Percentiles rank a stretch among this genome's conserved stretches.
phyloP scores from a whole-genome alignment of 1,140 invertebrate species.

The Stegodyphus mimosarum region DNA sequence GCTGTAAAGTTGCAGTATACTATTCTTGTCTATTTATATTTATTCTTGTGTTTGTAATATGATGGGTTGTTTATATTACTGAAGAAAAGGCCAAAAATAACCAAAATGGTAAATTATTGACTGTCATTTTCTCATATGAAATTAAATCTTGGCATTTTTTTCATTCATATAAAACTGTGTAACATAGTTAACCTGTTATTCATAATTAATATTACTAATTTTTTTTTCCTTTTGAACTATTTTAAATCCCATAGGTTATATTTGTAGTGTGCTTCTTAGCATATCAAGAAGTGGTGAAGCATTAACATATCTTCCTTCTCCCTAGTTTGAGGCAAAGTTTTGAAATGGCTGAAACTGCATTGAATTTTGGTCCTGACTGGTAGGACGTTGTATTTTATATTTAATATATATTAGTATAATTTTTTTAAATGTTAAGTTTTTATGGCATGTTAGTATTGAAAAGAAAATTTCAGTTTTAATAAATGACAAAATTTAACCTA shows the following conservation, averaged over 20 bases:
- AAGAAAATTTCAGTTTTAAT: too few relatives aligned
- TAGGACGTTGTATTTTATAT: slow-evolving; percentile 54
- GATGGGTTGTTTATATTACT: too few relatives aligned
- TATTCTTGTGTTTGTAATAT: too few relatives aligned
- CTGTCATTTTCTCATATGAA: too few relatives aligned
- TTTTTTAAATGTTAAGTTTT: neutral
- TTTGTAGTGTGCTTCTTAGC: neutral
- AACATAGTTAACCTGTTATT: neutral
- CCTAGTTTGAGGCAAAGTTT: neutral
- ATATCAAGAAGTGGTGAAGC: neutral
- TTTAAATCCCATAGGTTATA: neutral
- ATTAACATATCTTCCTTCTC: neutral
- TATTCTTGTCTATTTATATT: too few relatives aligned
- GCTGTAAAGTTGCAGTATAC: too few relatives aligned
- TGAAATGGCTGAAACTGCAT: slow-evolving; percentile 66
- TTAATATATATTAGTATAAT: neutral
- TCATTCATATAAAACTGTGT: too few relatives aligned
- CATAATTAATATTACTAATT: neutral
- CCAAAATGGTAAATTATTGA: too few relatives aligned
- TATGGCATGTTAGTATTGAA: neutral
- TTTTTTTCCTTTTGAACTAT: too few relatives aligned
- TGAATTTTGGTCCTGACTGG: slow-evolving; percentile 73
- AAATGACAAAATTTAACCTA: too few relatives aligned
- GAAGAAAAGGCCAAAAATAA: too few relatives aligned
- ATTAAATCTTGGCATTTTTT: too few relatives aligned